A percentile compares a stretch with the other conserved stretches of the same genome.
Evolutionary conservation across 2,888 invertebrate species (phyloP).

Genomic region (Pristionchus entomophagus): DNA sequence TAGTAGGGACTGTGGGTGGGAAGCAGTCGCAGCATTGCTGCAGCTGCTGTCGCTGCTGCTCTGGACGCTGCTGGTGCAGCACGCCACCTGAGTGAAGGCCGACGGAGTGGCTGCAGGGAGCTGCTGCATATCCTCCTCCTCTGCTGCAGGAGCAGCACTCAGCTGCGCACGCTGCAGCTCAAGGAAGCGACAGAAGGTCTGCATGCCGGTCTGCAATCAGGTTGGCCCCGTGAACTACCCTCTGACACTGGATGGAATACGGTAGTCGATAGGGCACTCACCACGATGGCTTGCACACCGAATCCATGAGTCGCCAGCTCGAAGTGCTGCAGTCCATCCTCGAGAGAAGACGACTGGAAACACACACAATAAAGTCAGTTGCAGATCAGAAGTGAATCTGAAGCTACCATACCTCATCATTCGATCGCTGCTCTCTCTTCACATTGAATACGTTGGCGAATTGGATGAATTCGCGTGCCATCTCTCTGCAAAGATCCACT

Average conservation of each 20-base stretch:
- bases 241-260: neutral
- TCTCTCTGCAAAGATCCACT: slow-evolving; percentile 81
- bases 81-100: neutral
- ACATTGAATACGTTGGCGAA: neutral
- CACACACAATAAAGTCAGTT: neutral
- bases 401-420: slow-evolving; percentile 6
- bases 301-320: slow-evolving; percentile 39
- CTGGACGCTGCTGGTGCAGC: neutral
- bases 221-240: neutral
- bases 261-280: slow-evolving; percentile 14
- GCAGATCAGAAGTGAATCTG: neutral
- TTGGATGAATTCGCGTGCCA: slow-evolving; percentile 88
- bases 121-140: neutral
- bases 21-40: neutral
- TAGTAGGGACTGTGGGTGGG: neutral
- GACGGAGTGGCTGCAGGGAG: neutral
- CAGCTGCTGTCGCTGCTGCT: neutral
- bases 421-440: neutral
- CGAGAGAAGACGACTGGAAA: neutral
- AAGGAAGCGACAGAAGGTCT: slow-evolving; percentile 7
- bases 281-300: slow-evolving; percentile 10
- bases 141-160: neutral
- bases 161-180: slow-evolving; percentile 4
- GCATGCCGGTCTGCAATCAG: slow-evolving; percentile 27
- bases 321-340: slow-evolving; percentile 35